Conservation (phyloP, 2,113 vertebrate genomes). For the Entelurus aequoreus region DNA sequence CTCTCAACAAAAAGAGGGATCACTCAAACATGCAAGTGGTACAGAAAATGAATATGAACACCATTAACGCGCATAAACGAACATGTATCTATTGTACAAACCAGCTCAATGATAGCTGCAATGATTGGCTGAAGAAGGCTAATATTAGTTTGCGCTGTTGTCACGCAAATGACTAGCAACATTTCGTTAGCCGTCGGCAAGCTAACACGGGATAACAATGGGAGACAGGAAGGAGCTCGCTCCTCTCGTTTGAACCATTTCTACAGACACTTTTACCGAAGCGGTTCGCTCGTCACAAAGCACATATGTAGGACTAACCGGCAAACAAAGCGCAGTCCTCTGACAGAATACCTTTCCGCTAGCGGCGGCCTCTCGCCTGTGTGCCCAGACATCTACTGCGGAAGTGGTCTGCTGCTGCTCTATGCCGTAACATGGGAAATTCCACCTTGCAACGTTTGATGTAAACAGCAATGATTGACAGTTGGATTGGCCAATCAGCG, state of each 20-base stretch:
- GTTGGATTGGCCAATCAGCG: conserved; percentile 45
- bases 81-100: conserved; percentile 10
- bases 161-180: conserved; percentile 69
- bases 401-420: conserved; percentile 72
- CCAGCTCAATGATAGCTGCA: conserved; percentile 37
- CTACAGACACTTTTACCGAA: conserved; percentile 7
- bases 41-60: conserved; percentile 3
- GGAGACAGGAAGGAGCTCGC: conserved; percentile 29
- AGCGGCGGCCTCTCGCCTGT: conserved; percentile 60
- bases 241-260: not conserved
- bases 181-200: conserved; percentile 58
- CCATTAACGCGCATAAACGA: conserved; percentile 1
- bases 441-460: conserved; percentile 70
- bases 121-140: conserved; percentile 55
- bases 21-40: conserved; percentile 23
- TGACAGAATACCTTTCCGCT: conserved; percentile 57
- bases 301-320: conserved; percentile 14
- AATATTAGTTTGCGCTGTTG: conserved; percentile 71
- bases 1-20: not conserved
- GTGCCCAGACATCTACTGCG: conserved; percentile 63
- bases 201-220: conserved; percentile 49
- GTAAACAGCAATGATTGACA: conserved; percentile 71
- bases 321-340: conserved; percentile 45
- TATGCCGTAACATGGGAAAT: conserved; percentile 74
- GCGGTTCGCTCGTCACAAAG: conserved; percentile 6